These are phyloP conservation scores for Eudyptes chrysolophus DNA, from an alignment of 2,113 vertebrate species.

Conservation along the genomic window DNA sequence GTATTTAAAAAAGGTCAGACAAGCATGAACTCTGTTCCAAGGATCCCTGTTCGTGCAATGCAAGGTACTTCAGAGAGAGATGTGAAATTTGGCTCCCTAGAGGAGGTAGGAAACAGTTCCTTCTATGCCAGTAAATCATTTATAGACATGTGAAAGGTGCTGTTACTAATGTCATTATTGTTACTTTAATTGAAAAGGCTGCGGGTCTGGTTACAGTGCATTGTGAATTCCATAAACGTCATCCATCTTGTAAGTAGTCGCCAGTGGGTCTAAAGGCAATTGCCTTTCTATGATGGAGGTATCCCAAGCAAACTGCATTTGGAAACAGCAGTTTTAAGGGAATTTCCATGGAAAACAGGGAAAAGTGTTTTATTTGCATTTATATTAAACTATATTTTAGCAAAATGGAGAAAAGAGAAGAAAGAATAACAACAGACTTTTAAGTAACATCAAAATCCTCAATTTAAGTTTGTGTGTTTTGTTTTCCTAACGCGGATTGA, in stretches of 20 bases:
- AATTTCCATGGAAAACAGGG: not conserved
- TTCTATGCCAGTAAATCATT: not conserved
- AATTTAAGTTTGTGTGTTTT: not conserved
- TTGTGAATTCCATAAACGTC: not conserved
- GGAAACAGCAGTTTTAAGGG: not conserved
- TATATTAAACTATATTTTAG: not conserved
- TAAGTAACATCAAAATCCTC: not conserved
- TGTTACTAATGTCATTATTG: not conserved
- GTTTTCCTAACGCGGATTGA: not conserved
- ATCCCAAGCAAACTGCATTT: not conserved
- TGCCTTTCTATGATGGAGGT: not conserved
- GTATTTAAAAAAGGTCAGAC: not conserved
- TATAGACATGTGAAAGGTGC: not conserved
- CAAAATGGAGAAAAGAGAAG: not conserved
- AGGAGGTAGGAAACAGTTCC: not conserved
- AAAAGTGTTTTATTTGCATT: not conserved
- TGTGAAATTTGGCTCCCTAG: not conserved
- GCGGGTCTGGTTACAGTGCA: not conserved
- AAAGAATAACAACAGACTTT: not conserved
- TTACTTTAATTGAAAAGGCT: not conserved
- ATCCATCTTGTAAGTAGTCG: not conserved
- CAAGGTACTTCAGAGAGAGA: not conserved
- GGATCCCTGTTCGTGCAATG: not conserved
- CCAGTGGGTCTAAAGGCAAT: not conserved
- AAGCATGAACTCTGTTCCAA: not conserved